Base-by-base conservation (phyloP, 2,797 vertebrate genomes). In the Cossypha caffra region DNA sequence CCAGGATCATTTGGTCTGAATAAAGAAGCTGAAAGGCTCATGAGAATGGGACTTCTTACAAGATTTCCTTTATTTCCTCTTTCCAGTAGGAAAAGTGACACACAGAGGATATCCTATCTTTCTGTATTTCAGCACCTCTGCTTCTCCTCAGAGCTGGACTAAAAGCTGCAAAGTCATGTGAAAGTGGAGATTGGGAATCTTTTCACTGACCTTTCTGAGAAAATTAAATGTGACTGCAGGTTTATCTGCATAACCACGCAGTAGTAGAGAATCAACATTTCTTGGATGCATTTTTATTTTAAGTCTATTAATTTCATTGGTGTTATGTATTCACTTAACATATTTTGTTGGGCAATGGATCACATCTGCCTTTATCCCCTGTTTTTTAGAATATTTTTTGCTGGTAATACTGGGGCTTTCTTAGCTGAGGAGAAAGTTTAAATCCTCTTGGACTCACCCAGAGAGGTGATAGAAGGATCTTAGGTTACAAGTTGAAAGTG, bases 41-140 rank as follows among this genome's bases (percentile, higher is more conserved):
- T 88, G 95, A 92, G 93, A 96, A 96, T 13, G 1, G 88, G 78
- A 52, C 59, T 91, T 51, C 84, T 94, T 47, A 35, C 81, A 90
- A 95, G 91, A 91, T 83, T 94, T 94, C 94, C 78, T 71, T 87
- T 51, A 90, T 92, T 96, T 95, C 92, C 78, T 86, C 81, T 92
- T 93, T 92, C 91, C 87, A 96, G 64, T 66, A 93, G 79, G 92
- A 96, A 90, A 92, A 94, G 79, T 66, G 89, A 91, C 89, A 91
- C 73, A 90, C 48, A 94, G 75, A 94, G 91, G 94, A 93, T 96
- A 86, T 96, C 92, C 89, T 93, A 94, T 90, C 79, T 75, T 91
- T 67, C 66, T 91, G 89, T 59, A 72, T 86, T 93, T 95, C 94
- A 66, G 58, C 87, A 91, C 85, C 79, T 90, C 91, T 86, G 54